These are phyloP conservation scores for Julus scandinavius DNA, from an alignment of 2,888 invertebrate genomes.

Conservation along the genomic window DNA sequence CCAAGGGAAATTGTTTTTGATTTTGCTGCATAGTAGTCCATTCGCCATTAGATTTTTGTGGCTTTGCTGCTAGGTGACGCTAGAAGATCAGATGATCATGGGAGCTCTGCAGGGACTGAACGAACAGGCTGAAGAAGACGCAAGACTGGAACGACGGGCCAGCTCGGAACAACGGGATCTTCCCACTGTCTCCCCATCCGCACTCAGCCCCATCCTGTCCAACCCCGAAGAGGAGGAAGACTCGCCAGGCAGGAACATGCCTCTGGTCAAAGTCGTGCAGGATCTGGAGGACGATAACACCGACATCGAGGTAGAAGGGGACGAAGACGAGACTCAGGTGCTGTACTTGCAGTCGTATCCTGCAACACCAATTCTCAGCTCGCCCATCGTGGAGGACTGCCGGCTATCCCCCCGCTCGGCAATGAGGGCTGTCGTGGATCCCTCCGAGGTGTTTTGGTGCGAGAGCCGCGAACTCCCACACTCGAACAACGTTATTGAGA, in stretches of 20 bases:
- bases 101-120: conserved; percentile 91
- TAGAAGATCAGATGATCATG: conserved; percentile 95
- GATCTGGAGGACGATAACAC: conserved; percentile 28
- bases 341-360: conserved; percentile 48
- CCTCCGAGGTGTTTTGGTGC: conserved; percentile 21
- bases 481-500: conserved; percentile 49
- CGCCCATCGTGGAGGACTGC: conserved; percentile 10
- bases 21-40: neutral
- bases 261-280: neutral
- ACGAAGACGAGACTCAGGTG: conserved; percentile 52
- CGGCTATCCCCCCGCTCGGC: conserved; percentile 28
- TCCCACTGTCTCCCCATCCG: conserved; percentile 55
- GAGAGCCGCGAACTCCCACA: conserved; percentile 4
- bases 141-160: conserved; percentile 71
- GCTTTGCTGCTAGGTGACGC: conserved; percentile 76
- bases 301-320: neutral
- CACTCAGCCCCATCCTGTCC: conserved; percentile 62
- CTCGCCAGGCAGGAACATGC: neutral
- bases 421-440: conserved; percentile 47
- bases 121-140: conserved; percentile 93
- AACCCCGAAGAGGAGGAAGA: conserved; percentile 59
- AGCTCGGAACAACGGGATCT: conserved; percentile 59
- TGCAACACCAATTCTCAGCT: neutral
- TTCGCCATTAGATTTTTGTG: conserved; percentile 39
- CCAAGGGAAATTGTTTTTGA: neutral